phyloP scores from a whole-genome alignment of 2,797 vertebrate species.

The Phataginus tetradactyla region DNA sequence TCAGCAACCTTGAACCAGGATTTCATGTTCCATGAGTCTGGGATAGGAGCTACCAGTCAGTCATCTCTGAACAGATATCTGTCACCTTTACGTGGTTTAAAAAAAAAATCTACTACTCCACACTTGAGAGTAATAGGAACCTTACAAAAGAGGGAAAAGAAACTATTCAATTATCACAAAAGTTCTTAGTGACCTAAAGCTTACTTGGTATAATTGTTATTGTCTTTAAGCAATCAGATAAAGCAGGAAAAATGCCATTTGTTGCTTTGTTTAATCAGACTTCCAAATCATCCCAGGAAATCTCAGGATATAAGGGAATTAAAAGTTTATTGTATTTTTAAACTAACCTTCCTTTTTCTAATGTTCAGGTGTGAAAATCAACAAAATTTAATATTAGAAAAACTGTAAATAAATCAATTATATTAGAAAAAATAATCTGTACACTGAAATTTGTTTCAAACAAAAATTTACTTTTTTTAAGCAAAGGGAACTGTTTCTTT shows the following conservation, averaged over 20 bases:
- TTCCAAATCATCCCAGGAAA: conserved; percentile 18
- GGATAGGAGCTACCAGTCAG: neutral
- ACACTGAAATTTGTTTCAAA: conserved; percentile 11
- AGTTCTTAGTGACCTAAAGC: neutral
- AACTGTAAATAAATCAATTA: neutral
- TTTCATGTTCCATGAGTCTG: neutral
- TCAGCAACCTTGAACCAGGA: neutral
- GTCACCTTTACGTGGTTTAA: neutral
- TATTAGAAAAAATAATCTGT: neutral
- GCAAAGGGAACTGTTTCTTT: neutral
- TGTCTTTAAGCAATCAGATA: neutral
- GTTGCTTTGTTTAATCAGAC: neutral
- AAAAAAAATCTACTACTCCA: neutral
- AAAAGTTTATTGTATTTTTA: conserved; percentile 13
- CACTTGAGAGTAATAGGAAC: neutral
- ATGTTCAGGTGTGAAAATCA: neutral
- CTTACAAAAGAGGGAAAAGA: neutral
- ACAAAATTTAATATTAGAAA: neutral
- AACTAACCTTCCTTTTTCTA: neutral
- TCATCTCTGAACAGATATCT: neutral
- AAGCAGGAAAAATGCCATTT: neutral
- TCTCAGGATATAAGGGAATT: neutral
- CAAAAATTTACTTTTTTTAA: conserved; percentile 14
- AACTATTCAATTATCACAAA: neutral
- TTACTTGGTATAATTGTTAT: neutral